Conservation (phyloP, 2,113 vertebrate species). For the Castor canadensis region DNA sequence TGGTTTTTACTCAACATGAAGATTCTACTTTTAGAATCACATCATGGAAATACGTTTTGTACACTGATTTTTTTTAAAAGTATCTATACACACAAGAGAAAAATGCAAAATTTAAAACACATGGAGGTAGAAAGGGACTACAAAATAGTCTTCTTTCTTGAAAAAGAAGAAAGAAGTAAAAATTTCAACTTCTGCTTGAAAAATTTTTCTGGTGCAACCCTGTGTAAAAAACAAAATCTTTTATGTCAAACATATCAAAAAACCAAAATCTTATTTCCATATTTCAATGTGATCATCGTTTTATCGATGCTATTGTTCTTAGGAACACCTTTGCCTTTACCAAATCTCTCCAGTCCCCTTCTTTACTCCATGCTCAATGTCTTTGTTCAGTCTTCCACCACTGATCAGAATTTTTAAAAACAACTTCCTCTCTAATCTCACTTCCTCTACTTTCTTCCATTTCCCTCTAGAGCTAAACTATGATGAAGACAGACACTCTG, state of each 20-base stretch:
- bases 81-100: neutral
- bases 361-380: neutral
- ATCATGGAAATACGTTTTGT: conserved; percentile 10
- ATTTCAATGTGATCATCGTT: neutral
- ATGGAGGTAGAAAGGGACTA: neutral
- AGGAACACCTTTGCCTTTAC: neutral
- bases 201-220: neutral
- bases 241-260: neutral
- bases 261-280: neutral
- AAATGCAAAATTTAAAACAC: neutral
- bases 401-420: neutral
- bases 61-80: neutral
- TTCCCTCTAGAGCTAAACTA: neutral
- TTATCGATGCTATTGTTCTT: neutral
- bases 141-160: neutral
- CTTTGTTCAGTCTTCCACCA: neutral
- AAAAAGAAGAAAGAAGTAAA: conserved; percentile 7
- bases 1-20: neutral
- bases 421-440: neutral
- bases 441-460: neutral
- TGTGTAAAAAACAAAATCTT: neutral
- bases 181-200: neutral
- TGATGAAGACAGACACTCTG: neutral
- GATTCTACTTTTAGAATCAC: neutral
- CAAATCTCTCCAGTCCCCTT: neutral